Conservation (phyloP, 2,113 vertebrate species). For the Phalacrocorax carbo region DNA sequence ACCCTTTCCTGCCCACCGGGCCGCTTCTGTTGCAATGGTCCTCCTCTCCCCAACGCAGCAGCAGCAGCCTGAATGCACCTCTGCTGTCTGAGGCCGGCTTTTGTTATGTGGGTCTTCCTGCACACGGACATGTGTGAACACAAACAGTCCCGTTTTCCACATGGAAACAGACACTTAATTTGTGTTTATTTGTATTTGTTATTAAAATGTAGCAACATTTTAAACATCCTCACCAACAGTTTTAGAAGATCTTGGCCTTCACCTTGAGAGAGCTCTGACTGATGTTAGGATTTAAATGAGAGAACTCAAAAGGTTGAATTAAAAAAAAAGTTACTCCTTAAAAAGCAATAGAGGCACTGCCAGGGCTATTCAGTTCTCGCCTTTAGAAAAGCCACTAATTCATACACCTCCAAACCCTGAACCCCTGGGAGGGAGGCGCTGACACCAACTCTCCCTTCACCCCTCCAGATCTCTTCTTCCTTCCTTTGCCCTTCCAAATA, state of each 20-base stretch:
- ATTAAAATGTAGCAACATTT: not conserved
- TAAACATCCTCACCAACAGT: not conserved
- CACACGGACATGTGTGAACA: fast-evolving
- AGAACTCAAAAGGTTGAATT: not conserved
- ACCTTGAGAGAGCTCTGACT: not conserved
- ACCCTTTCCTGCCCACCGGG: not conserved
- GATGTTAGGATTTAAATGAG: not conserved
- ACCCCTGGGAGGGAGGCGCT: not conserved
- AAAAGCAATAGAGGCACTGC: not conserved
- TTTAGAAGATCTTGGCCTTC: not conserved
- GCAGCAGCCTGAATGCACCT: not conserved
- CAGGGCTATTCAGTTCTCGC: not conserved
- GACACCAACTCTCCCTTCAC: not conserved
- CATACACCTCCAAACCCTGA: not conserved
- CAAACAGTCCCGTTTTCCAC: not conserved
- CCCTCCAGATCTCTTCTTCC: not conserved
- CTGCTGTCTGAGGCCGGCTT: not conserved
- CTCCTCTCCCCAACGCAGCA: not conserved
- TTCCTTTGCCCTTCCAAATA: not conserved
- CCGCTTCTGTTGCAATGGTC: not conserved
- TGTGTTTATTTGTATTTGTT: not conserved
- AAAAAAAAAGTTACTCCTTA: not conserved
- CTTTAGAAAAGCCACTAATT: not conserved
- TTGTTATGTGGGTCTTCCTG: not conserved
- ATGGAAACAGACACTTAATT: fast-evolving